Percentiles rank a stretch among this genome's conserved stretches.
Evolutionary conservation across 2,113 vertebrate species (phyloP).

Genomic region (Columbina picui): DNA sequence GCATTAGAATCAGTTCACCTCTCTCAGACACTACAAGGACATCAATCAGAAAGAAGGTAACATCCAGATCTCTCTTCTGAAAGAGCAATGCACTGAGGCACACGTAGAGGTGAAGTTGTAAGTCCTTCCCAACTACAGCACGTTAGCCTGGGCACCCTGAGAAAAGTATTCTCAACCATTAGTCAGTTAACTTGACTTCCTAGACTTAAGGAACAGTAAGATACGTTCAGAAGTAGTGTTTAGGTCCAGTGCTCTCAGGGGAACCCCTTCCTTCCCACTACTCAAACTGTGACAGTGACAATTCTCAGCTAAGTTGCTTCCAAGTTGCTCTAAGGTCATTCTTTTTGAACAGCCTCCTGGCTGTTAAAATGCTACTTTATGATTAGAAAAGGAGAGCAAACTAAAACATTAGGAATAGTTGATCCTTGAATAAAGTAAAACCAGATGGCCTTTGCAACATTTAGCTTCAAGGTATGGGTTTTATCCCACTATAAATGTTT

Average conservation of each 20-base stretch:
- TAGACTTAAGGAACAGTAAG: neutral
- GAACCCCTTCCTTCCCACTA: neutral
- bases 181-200: neutral
- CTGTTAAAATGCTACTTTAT: neutral
- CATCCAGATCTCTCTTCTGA: neutral
- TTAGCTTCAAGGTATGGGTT: neutral
- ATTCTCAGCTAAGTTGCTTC: neutral
- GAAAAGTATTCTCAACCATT: neutral
- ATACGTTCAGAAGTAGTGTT: neutral
- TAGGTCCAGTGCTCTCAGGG: neutral
- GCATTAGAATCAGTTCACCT: neutral
- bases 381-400: neutral
- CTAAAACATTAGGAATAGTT: neutral
- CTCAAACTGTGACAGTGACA: neutral
- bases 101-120: neutral
- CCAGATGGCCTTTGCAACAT: neutral
- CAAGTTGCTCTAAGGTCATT: neutral
- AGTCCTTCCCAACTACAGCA: neutral
- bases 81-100: neutral
- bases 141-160: neutral
- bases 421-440: neutral
- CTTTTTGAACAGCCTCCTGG: neutral
- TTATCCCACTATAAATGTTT: neutral
- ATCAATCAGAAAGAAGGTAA: constrained; percentile 5
- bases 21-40: neutral